These are phyloP conservation scores for Drosophila testacea DNA, from an alignment of 2,888 invertebrate species.

Conservation along the genomic window DNA sequence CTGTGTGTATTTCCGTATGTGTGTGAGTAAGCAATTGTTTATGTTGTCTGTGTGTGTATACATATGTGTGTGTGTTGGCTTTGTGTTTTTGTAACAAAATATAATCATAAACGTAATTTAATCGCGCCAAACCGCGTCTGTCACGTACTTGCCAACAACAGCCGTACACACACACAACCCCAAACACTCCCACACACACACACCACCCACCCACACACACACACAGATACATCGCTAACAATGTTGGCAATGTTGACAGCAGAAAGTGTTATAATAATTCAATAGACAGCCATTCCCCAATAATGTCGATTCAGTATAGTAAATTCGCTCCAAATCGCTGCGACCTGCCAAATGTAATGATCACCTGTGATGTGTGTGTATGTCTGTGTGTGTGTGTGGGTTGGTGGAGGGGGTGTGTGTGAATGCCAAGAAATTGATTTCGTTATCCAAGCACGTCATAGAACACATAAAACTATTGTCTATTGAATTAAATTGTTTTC, in stretches of 20 bases:
- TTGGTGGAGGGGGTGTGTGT: constrained; percentile 1
- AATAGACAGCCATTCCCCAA: constrained; percentile 74
- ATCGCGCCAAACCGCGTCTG: constrained; percentile 81
- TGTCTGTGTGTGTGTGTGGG: constrained; percentile 14
- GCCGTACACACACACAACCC: constrained; percentile 30
- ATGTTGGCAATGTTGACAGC: constrained; percentile 75
- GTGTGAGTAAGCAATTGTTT: constrained; percentile 55
- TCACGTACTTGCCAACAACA: constrained; percentile 78
- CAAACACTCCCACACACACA: constrained; percentile 1
- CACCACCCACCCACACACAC: constrained; percentile 19
- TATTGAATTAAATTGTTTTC: constrained; percentile 79
- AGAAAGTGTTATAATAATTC: constrained; percentile 81
- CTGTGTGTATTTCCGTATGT: constrained; percentile 2
- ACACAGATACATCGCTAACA: constrained; percentile 48
- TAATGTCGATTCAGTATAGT: constrained; percentile 66
- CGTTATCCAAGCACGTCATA: constrained; percentile 76
- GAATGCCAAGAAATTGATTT: constrained; percentile 71
- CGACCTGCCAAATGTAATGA: constrained; percentile 76
- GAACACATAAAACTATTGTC: constrained; percentile 68
- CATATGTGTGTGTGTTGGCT: constrained; percentile 26
- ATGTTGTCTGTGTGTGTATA: constrained; percentile 50
- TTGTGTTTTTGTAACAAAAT: constrained; percentile 76
- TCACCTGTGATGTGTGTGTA: constrained; percentile 47
- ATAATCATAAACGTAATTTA: constrained; percentile 81
- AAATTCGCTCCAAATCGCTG: constrained; percentile 70